A percentile compares a stretch with the other conserved stretches of the same genome.
phyloP scores from a whole-genome alignment of 2,888 invertebrate genomes.

The Therioaphis trifolii region DNA sequence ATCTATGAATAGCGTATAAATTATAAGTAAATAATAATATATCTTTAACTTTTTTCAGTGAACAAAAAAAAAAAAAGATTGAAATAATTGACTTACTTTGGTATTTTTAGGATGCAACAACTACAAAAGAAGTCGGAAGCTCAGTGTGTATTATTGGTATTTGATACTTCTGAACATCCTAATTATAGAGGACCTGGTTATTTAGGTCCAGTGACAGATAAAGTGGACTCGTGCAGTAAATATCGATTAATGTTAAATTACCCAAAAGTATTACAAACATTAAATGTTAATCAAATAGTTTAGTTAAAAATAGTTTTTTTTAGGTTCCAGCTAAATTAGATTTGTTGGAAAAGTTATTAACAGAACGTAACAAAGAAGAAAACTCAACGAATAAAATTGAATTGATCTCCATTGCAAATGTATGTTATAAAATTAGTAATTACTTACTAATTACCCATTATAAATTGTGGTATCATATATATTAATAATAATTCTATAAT shows the following conservation, averaged over 20 bases:
- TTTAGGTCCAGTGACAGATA: not conserved
- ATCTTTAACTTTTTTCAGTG: too few species aligned
- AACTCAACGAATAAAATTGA: slow-evolving; percentile 24
- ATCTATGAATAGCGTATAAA: too few species aligned
- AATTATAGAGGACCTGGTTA: slow-evolving; percentile 37
- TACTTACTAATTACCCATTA: too few species aligned
- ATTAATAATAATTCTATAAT: too few species aligned
- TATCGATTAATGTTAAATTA: slow-evolving; percentile 48
- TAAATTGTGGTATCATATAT: too few species aligned
- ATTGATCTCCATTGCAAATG: slow-evolving; percentile 5
- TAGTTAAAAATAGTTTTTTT: slow-evolving; percentile 6
- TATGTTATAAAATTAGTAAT: slow-evolving; percentile 25
- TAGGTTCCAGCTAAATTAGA: slow-evolving; percentile 41
- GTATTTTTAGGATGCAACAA: slow-evolving; percentile 42
- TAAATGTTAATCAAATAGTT: not conserved
- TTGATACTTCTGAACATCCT: slow-evolving; percentile 24
- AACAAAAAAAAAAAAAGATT: not conserved
- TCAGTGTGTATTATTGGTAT: slow-evolving; percentile 45
- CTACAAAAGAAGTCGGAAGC: slow-evolving; percentile 53
- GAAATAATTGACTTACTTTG: not conserved
- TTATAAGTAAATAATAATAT: too few species aligned
- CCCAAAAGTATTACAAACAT: slow-evolving; percentile 35
- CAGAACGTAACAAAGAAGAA: slow-evolving; percentile 30
- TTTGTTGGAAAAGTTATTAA: slow-evolving; percentile 36
- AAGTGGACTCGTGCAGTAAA: slow-evolving; percentile 14